Base-by-base conservation (phyloP, 1,140 invertebrate genomes). In the Polyergus mexicanus region DNA sequence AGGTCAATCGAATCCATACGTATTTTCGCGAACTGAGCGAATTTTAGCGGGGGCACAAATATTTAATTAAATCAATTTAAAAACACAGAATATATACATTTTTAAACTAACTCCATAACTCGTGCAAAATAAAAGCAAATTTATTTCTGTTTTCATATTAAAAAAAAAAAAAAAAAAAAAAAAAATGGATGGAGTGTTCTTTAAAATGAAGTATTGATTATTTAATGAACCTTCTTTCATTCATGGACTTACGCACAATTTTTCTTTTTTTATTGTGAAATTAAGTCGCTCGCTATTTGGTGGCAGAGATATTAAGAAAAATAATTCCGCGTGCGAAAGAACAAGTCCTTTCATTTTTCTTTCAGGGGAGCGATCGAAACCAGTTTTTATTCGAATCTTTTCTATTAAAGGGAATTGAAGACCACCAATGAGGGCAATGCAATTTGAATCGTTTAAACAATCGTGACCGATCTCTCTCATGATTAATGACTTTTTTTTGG, bases 401-500 rank as follows among this genome's bases (percentile, higher is more conserved):
- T 83, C 68, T 35, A 74, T 60, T 28, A n/a, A 38, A 47, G 74
- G 68, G 60, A 83, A 74, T 83, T 74, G 54, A 60, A 83, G 38
- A 60, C 19, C 54, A 60, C 19, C 54, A 47, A 83, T 83, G 54
- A n/a, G 62, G 35, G 6, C n/a, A 83, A 28, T 25, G 78, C 54
- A 35, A 83, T 83, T 68, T 63, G 75, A 85, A 85, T 68, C 38
- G 51, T 66, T 84, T 65, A 81, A 81, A 62, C 51, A 69, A 68
- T 51, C 76, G 75, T 77, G 65, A 62, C 32, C 32, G 51, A 8
- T 71, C 32, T 60, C 38, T 41, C 41, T 63, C 65, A 44, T 72
- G 83, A 87, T 85, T 87, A 87, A 87, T 87, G 81, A 87, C 65
- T 87, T 71, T 84, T 87, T 74, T 77, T 66, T 66, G 63, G 69